Percentiles rank a stretch among this genome's conserved stretches.
Conservation (phyloP, 2,113 vertebrate genomes). For the Cepphus grylle region DNA sequence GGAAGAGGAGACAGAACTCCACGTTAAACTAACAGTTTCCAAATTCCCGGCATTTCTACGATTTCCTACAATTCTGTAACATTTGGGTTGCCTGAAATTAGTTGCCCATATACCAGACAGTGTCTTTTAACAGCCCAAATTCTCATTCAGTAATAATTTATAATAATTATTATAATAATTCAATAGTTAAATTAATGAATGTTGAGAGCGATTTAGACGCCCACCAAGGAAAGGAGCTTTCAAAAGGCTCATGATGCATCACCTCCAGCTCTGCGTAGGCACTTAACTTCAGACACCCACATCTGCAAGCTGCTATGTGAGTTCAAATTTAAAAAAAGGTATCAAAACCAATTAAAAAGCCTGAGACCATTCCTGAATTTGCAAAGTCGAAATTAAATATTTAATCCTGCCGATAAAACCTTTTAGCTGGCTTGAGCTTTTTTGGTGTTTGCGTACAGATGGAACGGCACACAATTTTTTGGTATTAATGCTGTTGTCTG, state of each 20-base stretch:
- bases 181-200: background rate
- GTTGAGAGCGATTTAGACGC: background rate
- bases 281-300: background rate
- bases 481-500: background rate
- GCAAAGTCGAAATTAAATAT: background rate
- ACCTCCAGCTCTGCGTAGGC: background rate
- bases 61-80: background rate
- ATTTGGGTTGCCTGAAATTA: background rate
- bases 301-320: background rate
- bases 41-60: background rate
- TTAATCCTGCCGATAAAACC: background rate
- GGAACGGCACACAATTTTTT: background rate
- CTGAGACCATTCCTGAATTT: background rate
- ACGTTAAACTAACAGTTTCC: background rate
- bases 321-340: background rate
- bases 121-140: background rate
- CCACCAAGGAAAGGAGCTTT: background rate
- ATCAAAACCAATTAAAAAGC: background rate
- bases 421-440: background rate
- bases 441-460: background rate
- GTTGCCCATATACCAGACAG: too few species aligned
- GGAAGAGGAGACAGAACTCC: background rate
- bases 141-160: background rate
- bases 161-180: too few species aligned
- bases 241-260: rapidly evolving